Percentiles rank a stretch among this genome's conserved stretches.
Conservation (phyloP, 2,797 vertebrate genomes). For the Mionectes olivaceus region DNA sequence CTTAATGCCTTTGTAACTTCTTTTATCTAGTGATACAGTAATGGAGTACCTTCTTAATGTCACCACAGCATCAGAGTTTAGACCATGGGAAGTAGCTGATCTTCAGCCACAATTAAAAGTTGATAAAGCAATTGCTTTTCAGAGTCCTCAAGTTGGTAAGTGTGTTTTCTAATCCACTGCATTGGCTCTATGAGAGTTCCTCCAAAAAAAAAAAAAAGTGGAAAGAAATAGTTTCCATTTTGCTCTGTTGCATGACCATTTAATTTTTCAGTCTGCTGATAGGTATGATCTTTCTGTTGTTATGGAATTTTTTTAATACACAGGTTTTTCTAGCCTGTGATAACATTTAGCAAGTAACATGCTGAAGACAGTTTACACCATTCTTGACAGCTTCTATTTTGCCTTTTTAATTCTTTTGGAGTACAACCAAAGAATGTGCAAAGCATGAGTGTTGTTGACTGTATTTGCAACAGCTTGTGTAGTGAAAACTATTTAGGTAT, state of each 20-base stretch:
- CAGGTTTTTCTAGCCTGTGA: background rate
- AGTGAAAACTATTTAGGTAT: background rate
- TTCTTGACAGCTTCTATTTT: background rate
- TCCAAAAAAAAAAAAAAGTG: background rate
- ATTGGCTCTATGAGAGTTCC: background rate
- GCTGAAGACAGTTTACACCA: background rate
- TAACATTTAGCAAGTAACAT: background rate
- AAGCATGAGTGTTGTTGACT: background rate
- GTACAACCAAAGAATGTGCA: background rate
- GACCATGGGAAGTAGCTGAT: slow-evolving; percentile 88
- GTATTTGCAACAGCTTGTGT: background rate
- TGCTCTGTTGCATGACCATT: background rate
- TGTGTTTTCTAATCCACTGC: background rate
- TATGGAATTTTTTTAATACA: background rate
- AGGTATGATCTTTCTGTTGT: background rate
- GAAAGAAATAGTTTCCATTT: background rate
- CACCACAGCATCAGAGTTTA: slow-evolving; percentile 89
- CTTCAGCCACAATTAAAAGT: slow-evolving; percentile 82
- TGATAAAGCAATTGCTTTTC: slow-evolving; percentile 86
- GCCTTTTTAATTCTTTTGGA: background rate
- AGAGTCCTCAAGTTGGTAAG: slow-evolving; percentile 89
- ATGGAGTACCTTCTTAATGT: slow-evolving; percentile 90
- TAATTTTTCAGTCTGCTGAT: background rate
- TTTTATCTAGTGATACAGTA: slow-evolving; percentile 81
- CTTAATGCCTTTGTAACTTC: background rate